phyloP scores from a whole-genome alignment of 2,888 invertebrate species.

The Cosmopolites sordidus region DNA sequence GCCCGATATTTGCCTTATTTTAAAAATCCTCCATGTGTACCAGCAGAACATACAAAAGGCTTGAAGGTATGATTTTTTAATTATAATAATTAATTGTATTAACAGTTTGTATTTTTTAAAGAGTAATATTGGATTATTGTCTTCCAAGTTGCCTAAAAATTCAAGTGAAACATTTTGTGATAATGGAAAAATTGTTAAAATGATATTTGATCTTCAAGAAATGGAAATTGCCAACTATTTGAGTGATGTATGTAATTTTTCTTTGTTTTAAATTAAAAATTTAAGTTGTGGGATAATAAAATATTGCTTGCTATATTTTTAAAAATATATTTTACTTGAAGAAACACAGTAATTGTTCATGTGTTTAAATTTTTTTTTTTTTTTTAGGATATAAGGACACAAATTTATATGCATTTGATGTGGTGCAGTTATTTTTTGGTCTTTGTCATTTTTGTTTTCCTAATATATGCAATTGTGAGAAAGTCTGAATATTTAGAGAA shows the following conservation, averaged over 20 bases:
- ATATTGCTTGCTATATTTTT: too few species aligned
- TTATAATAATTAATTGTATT: slow-evolving; percentile 7
- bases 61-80: slow-evolving; percentile 14
- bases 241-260: too few species aligned
- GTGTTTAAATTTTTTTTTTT: too few species aligned
- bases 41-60: not conserved
- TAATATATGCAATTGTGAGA: slow-evolving; percentile 15
- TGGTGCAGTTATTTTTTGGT: slow-evolving; percentile 23
- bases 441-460: slow-evolving; percentile 16
- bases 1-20: slow-evolving; percentile 15
- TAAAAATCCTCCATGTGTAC: slow-evolving; percentile 11
- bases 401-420: slow-evolving; percentile 22
- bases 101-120: too few species aligned
- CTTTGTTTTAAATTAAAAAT: too few species aligned
- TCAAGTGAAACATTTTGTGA: slow-evolving; percentile 13
- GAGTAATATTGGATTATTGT: slow-evolving; percentile 10
- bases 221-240: slow-evolving; percentile 14
- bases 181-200: slow-evolving; percentile 10
- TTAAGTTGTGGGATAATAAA: too few species aligned
- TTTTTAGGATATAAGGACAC: slow-evolving; percentile 21
- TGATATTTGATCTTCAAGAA: slow-evolving; percentile 10
- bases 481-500: slow-evolving; percentile 17
- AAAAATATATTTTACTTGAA: too few species aligned
- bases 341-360: too few species aligned
- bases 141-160: slow-evolving; percentile 13